Conservation (phyloP, 2,113 vertebrate genomes). For the Pipa parva region DNA sequence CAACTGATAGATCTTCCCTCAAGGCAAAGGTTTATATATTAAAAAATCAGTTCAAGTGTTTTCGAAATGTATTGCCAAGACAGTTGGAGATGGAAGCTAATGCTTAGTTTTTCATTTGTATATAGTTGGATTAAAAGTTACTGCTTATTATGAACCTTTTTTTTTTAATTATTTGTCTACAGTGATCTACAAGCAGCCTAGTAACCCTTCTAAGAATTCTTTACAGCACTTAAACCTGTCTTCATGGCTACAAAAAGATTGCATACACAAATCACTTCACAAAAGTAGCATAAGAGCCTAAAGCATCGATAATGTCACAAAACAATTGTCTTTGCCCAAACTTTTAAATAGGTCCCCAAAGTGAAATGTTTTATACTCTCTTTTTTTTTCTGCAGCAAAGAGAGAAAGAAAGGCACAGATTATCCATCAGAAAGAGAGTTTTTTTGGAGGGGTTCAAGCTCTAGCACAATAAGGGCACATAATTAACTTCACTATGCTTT, state of each 20-base stretch:
- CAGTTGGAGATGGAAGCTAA: slow-evolving; percentile 88
- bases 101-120: slow-evolving; percentile 74
- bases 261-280: slow-evolving; percentile 90
- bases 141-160: slow-evolving; percentile 84
- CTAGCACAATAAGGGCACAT: slow-evolving; percentile 85
- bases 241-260: slow-evolving; percentile 87
- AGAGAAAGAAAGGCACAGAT: slow-evolving; percentile 70
- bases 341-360: slow-evolving; percentile 66
- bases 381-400: slow-evolving; percentile 82
- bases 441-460: slow-evolving; percentile 63
- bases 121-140: slow-evolving; percentile 78
- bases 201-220: slow-evolving; percentile 84
- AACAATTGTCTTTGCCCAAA: slow-evolving; percentile 76
- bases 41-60: slow-evolving; percentile 97
- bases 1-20: no score
- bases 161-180: slow-evolving; percentile 73
- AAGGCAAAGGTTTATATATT: slow-evolving; percentile 98
- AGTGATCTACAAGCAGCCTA: slow-evolving; percentile 87
- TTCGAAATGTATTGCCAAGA: slow-evolving; percentile 98
- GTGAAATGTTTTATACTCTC: slow-evolving; percentile 91
- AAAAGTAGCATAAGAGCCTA: slow-evolving; percentile 75
- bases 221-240: slow-evolving; percentile 81
- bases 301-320: slow-evolving; percentile 71
- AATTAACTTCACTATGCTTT: slow-evolving; percentile 97
- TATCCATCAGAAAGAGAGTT: slow-evolving; percentile 67